Evolutionary conservation across 2,113 vertebrate genomes (phyloP).

Genomic region (Microtus richardsoni): DNA sequence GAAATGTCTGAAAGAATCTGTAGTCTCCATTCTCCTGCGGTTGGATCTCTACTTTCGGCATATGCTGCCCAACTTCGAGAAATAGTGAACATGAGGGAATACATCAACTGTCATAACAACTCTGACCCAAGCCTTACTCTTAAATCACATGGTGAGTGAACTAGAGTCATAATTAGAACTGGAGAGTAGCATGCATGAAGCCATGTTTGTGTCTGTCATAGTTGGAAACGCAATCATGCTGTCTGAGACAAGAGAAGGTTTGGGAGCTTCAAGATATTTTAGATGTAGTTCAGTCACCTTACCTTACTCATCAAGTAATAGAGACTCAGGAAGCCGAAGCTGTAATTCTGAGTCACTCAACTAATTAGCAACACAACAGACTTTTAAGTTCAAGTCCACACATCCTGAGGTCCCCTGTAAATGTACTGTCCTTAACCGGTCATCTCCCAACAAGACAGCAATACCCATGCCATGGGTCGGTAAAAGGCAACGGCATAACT

Average conservation of each 20-base stretch:
- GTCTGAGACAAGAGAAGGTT: not conserved
- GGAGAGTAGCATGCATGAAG: not conserved
- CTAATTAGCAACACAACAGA: not conserved
- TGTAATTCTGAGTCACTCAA: not conserved
- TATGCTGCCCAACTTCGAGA: not conserved
- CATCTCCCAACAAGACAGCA: not conserved
- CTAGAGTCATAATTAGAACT: not conserved
- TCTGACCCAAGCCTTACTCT: slow-evolving; percentile 22
- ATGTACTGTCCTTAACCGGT: not conserved
- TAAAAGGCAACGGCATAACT: not conserved
- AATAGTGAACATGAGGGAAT: not conserved
- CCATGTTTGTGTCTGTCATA: not conserved
- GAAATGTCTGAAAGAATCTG: not conserved
- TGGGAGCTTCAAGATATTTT: not conserved
- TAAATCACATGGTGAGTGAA: not conserved
- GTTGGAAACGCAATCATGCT: not conserved
- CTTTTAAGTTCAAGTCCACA: not conserved
- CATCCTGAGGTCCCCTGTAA: not conserved
- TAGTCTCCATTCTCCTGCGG: not conserved
- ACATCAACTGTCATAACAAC: not conserved
- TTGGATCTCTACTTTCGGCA: not conserved
- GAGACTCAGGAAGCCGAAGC: not conserved
- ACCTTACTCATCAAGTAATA: not conserved
- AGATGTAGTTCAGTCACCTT: not conserved
- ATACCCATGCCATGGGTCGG: not conserved